Conservation (phyloP, 2,113 vertebrate genomes). For the Semnornis frantzii region DNA sequence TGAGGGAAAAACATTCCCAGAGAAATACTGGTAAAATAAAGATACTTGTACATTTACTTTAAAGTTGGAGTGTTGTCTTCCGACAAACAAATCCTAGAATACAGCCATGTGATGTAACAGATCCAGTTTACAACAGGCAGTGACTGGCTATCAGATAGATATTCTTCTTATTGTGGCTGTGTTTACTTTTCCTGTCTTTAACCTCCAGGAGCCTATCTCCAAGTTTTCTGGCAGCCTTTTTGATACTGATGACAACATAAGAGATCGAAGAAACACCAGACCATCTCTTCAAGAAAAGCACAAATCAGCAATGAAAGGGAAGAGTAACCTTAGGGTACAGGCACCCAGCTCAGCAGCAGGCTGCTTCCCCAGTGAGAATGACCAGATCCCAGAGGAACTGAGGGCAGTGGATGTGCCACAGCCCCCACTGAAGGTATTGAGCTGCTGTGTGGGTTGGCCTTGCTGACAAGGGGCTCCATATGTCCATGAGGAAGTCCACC, state of each 20-base stretch:
- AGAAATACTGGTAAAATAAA: neutral
- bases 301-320: constrained; percentile 48
- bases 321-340: constrained; percentile 26
- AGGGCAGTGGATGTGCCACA: neutral
- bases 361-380: neutral
- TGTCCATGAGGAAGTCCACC: neutral
- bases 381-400: neutral
- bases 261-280: constrained; percentile 42
- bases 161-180: neutral
- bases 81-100: neutral
- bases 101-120: neutral
- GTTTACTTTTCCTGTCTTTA: constrained; percentile 22
- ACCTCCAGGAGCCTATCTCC: constrained; percentile 62
- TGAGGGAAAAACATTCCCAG: neutral
- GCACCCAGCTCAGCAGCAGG: neutral
- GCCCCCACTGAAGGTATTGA: constrained; percentile 42
- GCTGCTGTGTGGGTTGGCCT: neutral
- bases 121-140: fast-evolving
- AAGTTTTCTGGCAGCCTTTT: constrained; percentile 72
- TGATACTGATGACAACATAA: neutral
- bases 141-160: neutral
- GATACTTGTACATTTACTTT: neutral
- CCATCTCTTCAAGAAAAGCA: constrained; percentile 58
- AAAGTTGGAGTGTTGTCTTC: neutral
- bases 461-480: fast-evolving